phyloP scores from a whole-genome alignment of 2,113 vertebrate species.

The Maccullochella peelii region DNA sequence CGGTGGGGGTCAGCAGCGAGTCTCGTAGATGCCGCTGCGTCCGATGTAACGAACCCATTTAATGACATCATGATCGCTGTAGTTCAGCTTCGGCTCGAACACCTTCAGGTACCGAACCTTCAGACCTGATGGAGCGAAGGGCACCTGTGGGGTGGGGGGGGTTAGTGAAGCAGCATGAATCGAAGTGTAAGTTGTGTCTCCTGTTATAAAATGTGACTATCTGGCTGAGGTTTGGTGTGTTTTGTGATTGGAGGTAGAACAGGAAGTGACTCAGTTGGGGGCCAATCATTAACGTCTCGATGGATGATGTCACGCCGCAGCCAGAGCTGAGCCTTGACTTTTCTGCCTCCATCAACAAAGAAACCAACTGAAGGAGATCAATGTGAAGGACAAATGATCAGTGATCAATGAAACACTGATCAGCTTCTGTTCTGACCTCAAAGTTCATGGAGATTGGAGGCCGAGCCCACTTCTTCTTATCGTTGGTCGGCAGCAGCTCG shows the following conservation, averaged over 20 bases:
- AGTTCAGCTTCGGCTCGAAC: conserved; percentile 96
- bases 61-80: conserved; percentile 95
- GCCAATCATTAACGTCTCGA: no score
- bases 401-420: no score
- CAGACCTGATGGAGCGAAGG: conserved; percentile 92
- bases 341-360: no score
- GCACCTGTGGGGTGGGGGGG: conserved; percentile 82
- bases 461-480: conserved; percentile 97
- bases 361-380: no score
- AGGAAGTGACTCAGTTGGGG: no score
- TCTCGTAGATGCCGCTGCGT: conserved; percentile 93
- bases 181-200: no score
- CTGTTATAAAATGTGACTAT: no score
- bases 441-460: conserved; percentile 98
- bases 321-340: no score
- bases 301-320: no score
- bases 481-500: conserved; percentile 93
- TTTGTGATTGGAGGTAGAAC: no score
- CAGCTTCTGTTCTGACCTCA: conserved; percentile 80
- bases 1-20: conserved; percentile 82
- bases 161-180: no score
- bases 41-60: conserved; percentile 98
- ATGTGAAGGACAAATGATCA: background rate
- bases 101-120: conserved; percentile 96
- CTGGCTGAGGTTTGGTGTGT: no score